Conservation (phyloP, 2,888 invertebrate genomes). For the Amiota mariae region DNA sequence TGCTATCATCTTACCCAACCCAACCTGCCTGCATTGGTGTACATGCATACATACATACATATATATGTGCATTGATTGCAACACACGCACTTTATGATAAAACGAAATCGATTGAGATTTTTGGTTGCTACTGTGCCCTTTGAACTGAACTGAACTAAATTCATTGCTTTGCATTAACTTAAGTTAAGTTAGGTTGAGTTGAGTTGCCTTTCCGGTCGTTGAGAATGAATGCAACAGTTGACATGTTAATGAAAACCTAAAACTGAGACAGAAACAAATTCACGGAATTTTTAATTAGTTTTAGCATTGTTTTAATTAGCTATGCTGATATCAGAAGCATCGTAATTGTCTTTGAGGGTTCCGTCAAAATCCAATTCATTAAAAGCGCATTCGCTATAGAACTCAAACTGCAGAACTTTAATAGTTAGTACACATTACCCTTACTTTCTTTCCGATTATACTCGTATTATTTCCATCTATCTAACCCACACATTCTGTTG, state of each 20-base stretch:
- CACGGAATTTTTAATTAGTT: constrained; percentile 22
- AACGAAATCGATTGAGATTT: too few relatives aligned
- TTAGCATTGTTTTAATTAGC: constrained; percentile 22
- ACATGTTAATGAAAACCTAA: constrained; percentile 19
- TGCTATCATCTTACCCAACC: too few relatives aligned
- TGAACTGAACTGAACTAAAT: neutral
- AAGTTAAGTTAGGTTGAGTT: neutral
- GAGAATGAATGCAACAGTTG: constrained; percentile 19
- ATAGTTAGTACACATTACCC: neutral
- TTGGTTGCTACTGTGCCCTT: too few relatives aligned
- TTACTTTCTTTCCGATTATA: neutral
- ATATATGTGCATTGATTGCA: too few relatives aligned
- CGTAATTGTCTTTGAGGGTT: constrained; percentile 27
- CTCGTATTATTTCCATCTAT: neutral
- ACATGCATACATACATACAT: too few relatives aligned
- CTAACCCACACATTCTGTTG: neutral
- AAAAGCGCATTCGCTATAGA: constrained; percentile 27
- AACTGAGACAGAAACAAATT: neutral
- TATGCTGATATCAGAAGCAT: constrained; percentile 11
- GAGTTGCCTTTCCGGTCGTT: neutral
- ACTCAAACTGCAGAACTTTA: constrained; percentile 10
- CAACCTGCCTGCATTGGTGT: too few relatives aligned
- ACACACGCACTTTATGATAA: too few relatives aligned
- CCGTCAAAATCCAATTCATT: constrained; percentile 25
- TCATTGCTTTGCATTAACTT: neutral